Evolutionary conservation across 2,113 vertebrate genomes (phyloP).

Genomic region (Oophaga pumilio): DNA sequence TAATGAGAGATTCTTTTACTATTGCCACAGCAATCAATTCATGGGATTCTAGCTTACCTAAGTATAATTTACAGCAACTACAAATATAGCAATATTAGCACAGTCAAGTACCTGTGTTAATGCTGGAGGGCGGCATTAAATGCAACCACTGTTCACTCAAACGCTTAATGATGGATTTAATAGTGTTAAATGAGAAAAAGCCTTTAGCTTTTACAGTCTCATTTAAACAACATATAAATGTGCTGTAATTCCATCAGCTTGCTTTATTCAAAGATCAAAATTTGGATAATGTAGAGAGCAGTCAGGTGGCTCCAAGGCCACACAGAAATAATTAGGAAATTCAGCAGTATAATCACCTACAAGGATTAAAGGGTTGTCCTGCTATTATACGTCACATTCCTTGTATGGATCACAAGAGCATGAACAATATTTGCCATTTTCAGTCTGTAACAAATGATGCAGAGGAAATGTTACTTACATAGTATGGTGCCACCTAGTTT

Average conservation of each 20-base stretch:
- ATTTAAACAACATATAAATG: constrained; percentile 79
- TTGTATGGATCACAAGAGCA: too few relatives aligned
- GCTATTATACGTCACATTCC: too few relatives aligned
- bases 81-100: constrained; percentile 78
- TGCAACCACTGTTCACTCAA: constrained; percentile 71
- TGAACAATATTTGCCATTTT: too few relatives aligned
- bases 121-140: constrained; percentile 78
- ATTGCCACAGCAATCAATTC: constrained; percentile 67
- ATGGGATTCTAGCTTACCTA: constrained; percentile 70
- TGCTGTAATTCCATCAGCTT: constrained; percentile 73
- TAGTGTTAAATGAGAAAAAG: constrained; percentile 75
- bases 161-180: constrained; percentile 80
- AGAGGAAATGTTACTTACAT: too few relatives aligned
- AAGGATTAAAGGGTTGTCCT: too few relatives aligned
- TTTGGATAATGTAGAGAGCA: constrained; percentile 68
- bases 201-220: constrained; percentile 77
- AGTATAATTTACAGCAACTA: constrained; percentile 77
- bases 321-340: neutral
- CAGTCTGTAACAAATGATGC: too few relatives aligned
- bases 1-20: constrained; percentile 72
- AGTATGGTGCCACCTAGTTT: too few relatives aligned
- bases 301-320: neutral
- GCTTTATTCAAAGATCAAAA: constrained; percentile 71
- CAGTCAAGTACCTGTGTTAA: constrained; percentile 68
- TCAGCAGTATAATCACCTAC: neutral